phyloP scores from a whole-genome alignment of 1,140 invertebrate genomes.

The Microvelia longipes region DNA sequence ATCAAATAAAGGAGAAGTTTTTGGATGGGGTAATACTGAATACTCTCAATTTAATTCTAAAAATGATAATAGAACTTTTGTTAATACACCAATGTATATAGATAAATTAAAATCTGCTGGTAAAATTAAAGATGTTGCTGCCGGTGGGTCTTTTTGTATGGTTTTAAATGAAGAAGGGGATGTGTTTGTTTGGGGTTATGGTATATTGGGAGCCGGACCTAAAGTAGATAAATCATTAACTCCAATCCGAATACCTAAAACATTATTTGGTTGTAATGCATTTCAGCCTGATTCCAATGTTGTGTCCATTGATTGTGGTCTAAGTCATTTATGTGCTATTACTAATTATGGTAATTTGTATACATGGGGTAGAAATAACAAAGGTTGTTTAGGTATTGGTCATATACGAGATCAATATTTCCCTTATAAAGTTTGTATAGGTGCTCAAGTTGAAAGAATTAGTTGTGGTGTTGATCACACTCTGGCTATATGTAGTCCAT shows the following conservation, averaged over 20 bases:
- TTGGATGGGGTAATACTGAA: conserved; percentile 95
- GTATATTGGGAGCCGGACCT: conserved; percentile 76
- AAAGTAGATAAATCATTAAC: conserved; percentile 42
- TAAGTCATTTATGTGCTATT: conserved; percentile 64
- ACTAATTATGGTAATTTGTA: conserved; percentile 67
- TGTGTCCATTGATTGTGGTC: conserved; percentile 48
- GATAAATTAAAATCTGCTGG: conserved; percentile 44
- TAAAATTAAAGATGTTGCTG: conserved; percentile 61
- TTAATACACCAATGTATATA: conserved; percentile 1
- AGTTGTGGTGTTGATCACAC: conserved; percentile 42
- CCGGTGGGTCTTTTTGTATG: conserved; percentile 75
- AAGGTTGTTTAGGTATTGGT: conserved; percentile 67
- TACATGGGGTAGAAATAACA: conserved; percentile 77
- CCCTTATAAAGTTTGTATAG: conserved; percentile 55
- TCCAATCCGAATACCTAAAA: conserved; percentile 56
- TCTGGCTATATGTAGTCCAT: conserved; percentile 31
- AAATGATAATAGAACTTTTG: conserved; percentile 28
- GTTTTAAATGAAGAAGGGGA: conserved; percentile 63
- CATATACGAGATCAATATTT: conserved; percentile 67
- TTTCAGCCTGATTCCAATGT: conserved; percentile 55
- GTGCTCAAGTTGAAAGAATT: conserved; percentile 34
- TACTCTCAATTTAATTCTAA: conserved; percentile 60
- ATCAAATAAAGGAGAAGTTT: conserved; percentile 80
- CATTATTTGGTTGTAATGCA: conserved; percentile 71
- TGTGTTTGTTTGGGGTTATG: conserved; percentile 86